Conservation (phyloP, 2,113 vertebrate genomes). For the Notechis scutatus region DNA sequence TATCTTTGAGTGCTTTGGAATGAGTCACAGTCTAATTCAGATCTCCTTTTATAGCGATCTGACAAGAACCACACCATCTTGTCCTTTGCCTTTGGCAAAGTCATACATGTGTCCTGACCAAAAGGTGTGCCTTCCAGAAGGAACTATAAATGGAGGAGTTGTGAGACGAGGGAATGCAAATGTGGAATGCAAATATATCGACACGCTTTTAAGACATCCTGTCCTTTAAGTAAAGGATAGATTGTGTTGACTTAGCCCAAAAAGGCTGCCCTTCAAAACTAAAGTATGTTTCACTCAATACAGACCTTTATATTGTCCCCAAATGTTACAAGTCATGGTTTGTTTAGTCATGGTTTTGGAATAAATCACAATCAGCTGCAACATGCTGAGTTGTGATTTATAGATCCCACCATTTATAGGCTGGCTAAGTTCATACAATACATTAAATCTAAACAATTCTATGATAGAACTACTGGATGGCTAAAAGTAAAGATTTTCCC, state of each 20-base stretch:
- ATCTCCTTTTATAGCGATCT: slow-evolving; percentile 21
- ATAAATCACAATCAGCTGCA: not conserved
- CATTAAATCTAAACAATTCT: not conserved
- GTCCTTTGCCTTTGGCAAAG: slow-evolving; percentile 33
- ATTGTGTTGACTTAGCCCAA: not conserved
- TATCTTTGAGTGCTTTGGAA: slow-evolving; percentile 22
- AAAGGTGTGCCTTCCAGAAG: slow-evolving; percentile 9
- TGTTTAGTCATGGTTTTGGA: not conserved
- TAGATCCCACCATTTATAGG: not conserved
- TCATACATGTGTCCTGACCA: not conserved
- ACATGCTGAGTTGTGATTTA: not conserved
- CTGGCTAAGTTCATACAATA: not conserved
- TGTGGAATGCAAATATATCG: not conserved
- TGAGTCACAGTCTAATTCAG: not conserved
- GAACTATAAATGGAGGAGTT: not conserved
- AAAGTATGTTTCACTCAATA: slow-evolving; percentile 15
- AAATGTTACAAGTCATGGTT: not conserved
- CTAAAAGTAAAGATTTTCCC: not conserved
- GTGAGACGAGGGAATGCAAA: not conserved
- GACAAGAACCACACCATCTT: not conserved
- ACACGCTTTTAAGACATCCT: slow-evolving; percentile 4
- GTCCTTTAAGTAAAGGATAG: not conserved
- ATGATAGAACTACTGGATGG: not conserved
- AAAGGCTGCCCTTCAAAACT: slow-evolving; percentile 4
- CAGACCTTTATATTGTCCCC: not conserved